Evolutionary conservation across 2,113 vertebrate species (phyloP).

Genomic region (Scomber scombrus): DNA sequence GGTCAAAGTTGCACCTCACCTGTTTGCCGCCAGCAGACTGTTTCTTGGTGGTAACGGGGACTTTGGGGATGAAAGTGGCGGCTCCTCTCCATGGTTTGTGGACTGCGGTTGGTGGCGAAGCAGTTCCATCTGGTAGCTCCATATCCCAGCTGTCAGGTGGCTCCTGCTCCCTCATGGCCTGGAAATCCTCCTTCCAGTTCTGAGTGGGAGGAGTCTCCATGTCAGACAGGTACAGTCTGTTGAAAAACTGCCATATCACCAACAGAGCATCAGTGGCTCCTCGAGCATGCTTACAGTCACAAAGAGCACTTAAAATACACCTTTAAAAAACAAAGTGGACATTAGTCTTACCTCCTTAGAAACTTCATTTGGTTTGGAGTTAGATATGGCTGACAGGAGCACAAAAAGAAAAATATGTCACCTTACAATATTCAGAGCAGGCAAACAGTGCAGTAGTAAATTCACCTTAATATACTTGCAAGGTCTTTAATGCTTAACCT

Average conservation of each 20-base stretch:
- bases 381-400: conserved; percentile 73
- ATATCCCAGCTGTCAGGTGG: conserved; percentile 90
- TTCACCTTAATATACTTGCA: no score
- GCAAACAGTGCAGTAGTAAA: not conserved
- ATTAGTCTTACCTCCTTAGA: conserved; percentile 88
- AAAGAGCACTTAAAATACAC: not conserved
- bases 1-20: conserved; percentile 64
- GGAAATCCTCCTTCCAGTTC: conserved; percentile 86
- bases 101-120: conserved; percentile 57
- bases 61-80: conserved; percentile 85
- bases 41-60: conserved; percentile 60
- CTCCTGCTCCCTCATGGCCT: conserved; percentile 83
- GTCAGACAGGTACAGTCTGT: conserved; percentile 87
- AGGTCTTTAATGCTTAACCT: not conserved
- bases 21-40: conserved; percentile 57
- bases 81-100: conserved; percentile 87
- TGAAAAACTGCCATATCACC: conserved; percentile 87
- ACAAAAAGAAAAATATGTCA: not conserved
- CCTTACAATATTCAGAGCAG: not conserved
- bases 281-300: not conserved
- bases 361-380: conserved; percentile 82
- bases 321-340: not conserved
- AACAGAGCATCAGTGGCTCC: conserved; percentile 33
- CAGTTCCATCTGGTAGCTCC: conserved; percentile 69
- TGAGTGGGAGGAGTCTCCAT: conserved; percentile 62